phyloP scores from a whole-genome alignment of 2,888 invertebrate genomes.

The Folsomia candida region DNA sequence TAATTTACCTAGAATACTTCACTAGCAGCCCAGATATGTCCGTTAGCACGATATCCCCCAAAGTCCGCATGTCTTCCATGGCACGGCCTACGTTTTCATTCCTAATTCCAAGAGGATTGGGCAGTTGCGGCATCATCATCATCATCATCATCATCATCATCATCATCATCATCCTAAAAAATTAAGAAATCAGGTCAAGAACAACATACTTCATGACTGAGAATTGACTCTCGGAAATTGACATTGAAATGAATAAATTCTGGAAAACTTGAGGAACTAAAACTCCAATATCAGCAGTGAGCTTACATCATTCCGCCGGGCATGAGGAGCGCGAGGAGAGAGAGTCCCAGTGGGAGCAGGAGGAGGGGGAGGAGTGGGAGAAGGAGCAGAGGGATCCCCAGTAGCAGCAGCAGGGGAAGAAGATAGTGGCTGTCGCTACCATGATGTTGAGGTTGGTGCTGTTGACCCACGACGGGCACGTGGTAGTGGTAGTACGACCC shows the following conservation, averaged over 20 bases:
- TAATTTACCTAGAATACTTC: slow-evolving; percentile 40
- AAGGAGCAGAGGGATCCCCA: slow-evolving; percentile 43
- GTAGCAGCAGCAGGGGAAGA: slow-evolving; percentile 37
- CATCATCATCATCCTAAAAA: slow-evolving; percentile 31
- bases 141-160: slow-evolving; percentile 31
- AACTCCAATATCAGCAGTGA: slow-evolving; percentile 21
- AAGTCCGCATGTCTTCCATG: slow-evolving; percentile 33
- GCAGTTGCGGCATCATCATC: slow-evolving; percentile 37
- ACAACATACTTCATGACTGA: too few relatives aligned
- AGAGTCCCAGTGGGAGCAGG: slow-evolving; percentile 44
- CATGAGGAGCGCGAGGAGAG: slow-evolving; percentile 42
- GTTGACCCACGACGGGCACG: slow-evolving; percentile 48
- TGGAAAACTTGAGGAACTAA: neutral
- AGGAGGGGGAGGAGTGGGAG: slow-evolving; percentile 43
- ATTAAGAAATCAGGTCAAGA: too few relatives aligned
- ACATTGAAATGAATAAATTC: too few relatives aligned
- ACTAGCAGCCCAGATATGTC: slow-evolving; percentile 33
- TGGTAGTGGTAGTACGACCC: slow-evolving; percentile 50
- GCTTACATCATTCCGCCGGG: slow-evolving; percentile 47
- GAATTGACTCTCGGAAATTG: too few relatives aligned
- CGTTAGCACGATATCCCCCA: slow-evolving; percentile 35
- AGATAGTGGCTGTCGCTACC: slow-evolving; percentile 29
- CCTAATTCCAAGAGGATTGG: slow-evolving; percentile 13
- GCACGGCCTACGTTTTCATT: slow-evolving; percentile 23
- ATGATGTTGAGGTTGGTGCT: slow-evolving; percentile 39